Conservation (phyloP, 2,797 vertebrate species). For the Perodicticus potto region DNA sequence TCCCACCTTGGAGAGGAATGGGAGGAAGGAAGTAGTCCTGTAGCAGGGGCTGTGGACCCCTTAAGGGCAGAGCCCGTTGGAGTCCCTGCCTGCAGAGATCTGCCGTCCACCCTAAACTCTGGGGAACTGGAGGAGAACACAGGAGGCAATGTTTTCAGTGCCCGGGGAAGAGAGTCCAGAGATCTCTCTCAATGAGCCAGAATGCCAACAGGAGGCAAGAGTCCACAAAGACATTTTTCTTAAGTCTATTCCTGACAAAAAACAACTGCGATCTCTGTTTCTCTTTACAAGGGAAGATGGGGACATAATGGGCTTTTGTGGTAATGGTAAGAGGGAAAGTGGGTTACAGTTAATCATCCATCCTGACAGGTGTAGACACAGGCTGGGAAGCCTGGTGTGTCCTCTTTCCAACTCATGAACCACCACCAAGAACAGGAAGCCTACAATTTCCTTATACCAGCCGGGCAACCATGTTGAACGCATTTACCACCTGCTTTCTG, state of each 20-base stretch:
- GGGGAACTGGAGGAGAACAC: background rate
- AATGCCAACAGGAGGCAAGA: background rate
- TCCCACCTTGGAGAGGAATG: background rate
- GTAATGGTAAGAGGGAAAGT: background rate
- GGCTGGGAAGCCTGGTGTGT: background rate
- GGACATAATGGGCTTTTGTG: background rate
- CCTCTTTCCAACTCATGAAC: background rate
- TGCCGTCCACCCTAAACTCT: background rate
- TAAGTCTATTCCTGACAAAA: background rate
- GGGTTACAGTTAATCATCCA: background rate
- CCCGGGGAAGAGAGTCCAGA: background rate
- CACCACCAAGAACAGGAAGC: background rate
- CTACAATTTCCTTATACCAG: background rate
- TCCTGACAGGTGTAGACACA: constrained; percentile 47
- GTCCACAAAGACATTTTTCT: background rate
- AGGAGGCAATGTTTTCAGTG: background rate
- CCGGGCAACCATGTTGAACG: background rate
- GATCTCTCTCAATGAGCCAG: background rate
- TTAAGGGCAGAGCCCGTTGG: background rate
- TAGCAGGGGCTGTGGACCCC: background rate
- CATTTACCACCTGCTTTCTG: background rate
- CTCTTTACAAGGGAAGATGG: background rate
- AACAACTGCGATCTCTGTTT: constrained; percentile 36
- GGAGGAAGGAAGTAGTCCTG: background rate
- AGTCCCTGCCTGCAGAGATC: background rate